Evolutionary conservation across 1,140 invertebrate species (phyloP), one percentile per base, ranked within the genome.

Genomic region (Portunus trituberculatus): DNA sequence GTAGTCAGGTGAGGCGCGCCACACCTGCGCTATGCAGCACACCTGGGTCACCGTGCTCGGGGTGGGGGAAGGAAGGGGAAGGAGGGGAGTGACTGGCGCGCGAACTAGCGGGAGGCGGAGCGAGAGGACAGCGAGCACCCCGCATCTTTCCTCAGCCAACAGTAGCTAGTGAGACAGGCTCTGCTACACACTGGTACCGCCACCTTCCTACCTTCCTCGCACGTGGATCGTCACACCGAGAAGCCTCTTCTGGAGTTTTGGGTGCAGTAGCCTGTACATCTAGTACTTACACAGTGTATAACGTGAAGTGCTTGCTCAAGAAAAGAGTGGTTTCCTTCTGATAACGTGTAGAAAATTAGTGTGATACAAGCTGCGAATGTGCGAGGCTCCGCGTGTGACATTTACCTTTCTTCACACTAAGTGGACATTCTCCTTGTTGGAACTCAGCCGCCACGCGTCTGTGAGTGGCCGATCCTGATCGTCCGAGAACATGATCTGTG

Each of bases 401-500:
- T 25, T n/a, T 20, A 76, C 52, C 16, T 76, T n/a, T 20, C 67
- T 20, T 76, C 20, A 76, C 16, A n/a, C 52, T 59, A 20, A 59
- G 12, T 14, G 52, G 52, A 59, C 10, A 59, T 59, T 59, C 10
- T 10, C 52, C 52, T 20, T 59, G 2, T 12, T 76, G 20, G 20
- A 2, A n/a, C 25, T 76, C 6, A 3, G 6, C 67, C 20, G 1
- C 25, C 67, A 20, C 2, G 52, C 20, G 52, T 0, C 20, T 59
- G 52, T 59, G 52, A 12, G 52, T 59, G 52, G 3, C 52, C 52
- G 52, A 59, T 0, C 2, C 52, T 59, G 52, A 16, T 59, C 52
- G 52, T 59, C 52, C 52, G 52, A 16, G 52, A 59, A 59, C 86
- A 88, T 88, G 86, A 25, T 31, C 86, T 88, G 86, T 88, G 86